These are phyloP conservation scores for Albula goreensis DNA, from an alignment of 2,113 vertebrate genomes.

Conservation along the genomic window DNA sequence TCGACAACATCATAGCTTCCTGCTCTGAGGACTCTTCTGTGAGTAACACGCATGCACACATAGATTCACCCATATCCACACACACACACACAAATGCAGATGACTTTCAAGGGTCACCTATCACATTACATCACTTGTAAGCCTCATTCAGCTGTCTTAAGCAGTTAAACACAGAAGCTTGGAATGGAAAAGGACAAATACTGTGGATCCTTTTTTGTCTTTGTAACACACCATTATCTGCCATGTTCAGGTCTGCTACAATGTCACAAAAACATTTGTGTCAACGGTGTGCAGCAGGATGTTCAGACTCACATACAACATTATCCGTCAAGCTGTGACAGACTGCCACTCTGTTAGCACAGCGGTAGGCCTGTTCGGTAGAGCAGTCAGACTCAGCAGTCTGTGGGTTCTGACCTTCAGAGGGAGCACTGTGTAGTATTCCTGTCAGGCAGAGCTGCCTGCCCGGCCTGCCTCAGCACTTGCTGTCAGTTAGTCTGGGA, in stretches of 20 bases:
- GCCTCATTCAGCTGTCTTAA: background rate
- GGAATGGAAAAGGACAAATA: background rate
- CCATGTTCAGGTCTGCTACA: background rate
- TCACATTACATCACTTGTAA: background rate
- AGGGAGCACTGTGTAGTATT: background rate
- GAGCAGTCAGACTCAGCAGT: background rate
- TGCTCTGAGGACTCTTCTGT: constrained; percentile 96
- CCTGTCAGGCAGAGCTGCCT: background rate
- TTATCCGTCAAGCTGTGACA: background rate
- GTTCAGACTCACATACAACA: background rate
- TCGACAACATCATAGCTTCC: constrained; percentile 93
- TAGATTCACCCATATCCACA: background rate
- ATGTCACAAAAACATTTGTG: background rate
- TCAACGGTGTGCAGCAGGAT: background rate
- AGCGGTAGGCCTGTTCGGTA: background rate
- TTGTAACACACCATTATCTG: background rate
- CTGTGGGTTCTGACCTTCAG: background rate
- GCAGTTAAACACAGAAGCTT: background rate
- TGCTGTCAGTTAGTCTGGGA: background rate
- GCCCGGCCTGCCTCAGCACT: background rate
- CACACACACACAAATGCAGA: background rate
- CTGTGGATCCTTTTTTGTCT: background rate
- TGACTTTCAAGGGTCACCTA: background rate
- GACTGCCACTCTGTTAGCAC: background rate
- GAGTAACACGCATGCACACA: constrained; percentile 56